Base-by-base conservation (phyloP, 1,140 invertebrate species). In the Hormaphis cornu region DNA sequence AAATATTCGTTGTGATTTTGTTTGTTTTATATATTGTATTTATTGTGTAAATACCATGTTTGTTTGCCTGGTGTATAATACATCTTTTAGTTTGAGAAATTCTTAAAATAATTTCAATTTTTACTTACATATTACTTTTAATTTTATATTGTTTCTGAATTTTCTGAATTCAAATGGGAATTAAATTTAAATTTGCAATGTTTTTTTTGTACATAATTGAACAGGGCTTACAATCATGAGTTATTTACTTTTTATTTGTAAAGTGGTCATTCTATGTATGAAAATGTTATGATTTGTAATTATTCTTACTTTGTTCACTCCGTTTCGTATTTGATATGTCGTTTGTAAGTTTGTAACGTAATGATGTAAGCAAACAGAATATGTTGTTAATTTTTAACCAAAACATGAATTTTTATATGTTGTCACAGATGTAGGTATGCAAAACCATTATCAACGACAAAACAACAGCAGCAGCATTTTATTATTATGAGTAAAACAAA, bases 401-500 rank as follows among this genome's bases (percentile, higher is more conserved):
- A 33, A 48, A 24, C n/a, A 16, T 63, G 28, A 44, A 66, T 50
- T 66, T 58, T 66, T 66, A 50, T 66, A 66, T 66, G 26, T 66
- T 66, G 44, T 50, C 61, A 66, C 61, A 66, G 61, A 66, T 66
- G 61, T 66, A 66, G 61, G 61, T 66, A 48, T 66, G 20, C 44
- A 46, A 66, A 50, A 33, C 18, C n/a, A 50, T 48, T 48, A 24
- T 66, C 61, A 24, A 50, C 59, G 7, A 46, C 61, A 66, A 50
- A 48, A 66, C 58, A 28, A 14, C 44, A 35, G 28, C 42, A 66
- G 61, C 42, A 10, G 28, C 61, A 66, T 44, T 66, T 58, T 66
- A 66, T 48, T 33, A 35, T 66, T 33, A 50, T 30, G 33, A 26
- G 40, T 33, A 58, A 30, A 35, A 58, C 37, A 56, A 22, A 58